Evolutionary conservation across 2,113 vertebrate genomes (phyloP), one percentile per base, ranked within the genome.

Genomic region (Synchiropus splendidus): DNA sequence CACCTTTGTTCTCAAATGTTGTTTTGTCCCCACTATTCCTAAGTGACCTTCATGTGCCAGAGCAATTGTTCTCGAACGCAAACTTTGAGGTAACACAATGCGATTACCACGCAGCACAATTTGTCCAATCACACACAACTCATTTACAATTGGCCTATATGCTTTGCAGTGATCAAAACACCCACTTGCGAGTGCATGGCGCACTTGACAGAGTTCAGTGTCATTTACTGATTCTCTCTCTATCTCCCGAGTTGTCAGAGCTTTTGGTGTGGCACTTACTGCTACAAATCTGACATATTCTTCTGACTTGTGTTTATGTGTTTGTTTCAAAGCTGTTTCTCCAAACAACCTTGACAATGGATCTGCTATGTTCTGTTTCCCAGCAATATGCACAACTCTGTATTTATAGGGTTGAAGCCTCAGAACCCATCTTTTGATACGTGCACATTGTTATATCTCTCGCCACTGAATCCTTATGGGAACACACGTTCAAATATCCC

Each of bases 1-100:
- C 3, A 48, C 53, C 16, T 51, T 51, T 5, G 12, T 58, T 34
- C 50, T 44, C 8, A 36, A 42, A 9, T 65, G 53, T 12, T 61
- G 53, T 10, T 60, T 68, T 0, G 38, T 68, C 10, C 59, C 52
- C 2, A 47, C 36, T 3, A 66, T 46, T 4, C 56, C 48, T 16
- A 61, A 27, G 13, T 60, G 47, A 44, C 12, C 34, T 12, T 36
- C 34, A 36, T 36, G 34, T 6, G 34, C 34, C 12, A 36, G 14
- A 6, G 6, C 12, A 12, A 36, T 10, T 4, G 34, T 6, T 13
- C 1, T 36, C 12, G 10, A 13, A 13, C 34, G 12, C 10, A 36
- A 6, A 13, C 4, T 12, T 40, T 46, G 13, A 53, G 58, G 58
- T 8, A 60, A 12, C 9, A 58, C 45, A 10, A 42, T 59, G 10